Conservation (phyloP, 2,797 vertebrate genomes). For the Falco columbarius region DNA sequence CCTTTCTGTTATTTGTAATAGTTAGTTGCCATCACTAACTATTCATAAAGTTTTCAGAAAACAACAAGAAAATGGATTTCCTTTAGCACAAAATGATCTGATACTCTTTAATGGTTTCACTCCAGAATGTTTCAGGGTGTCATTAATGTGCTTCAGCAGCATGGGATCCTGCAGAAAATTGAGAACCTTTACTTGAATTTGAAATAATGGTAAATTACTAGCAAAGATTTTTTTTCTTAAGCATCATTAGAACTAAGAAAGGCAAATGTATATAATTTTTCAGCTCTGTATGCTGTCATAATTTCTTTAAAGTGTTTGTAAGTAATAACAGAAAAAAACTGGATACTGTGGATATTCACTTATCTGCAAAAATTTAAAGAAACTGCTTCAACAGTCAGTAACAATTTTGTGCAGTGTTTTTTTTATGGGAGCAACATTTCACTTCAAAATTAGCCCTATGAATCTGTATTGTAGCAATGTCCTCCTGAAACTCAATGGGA, state of each 20-base stretch:
- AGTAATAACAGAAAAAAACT: not conserved
- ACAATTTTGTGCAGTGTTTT: not conserved
- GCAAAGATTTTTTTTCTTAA: not conserved
- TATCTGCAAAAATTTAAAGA: not conserved
- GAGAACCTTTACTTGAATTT: not conserved
- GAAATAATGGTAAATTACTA: not conserved
- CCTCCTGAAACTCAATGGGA: conserved; percentile 13
- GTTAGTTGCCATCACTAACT: not conserved
- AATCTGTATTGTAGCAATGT: conserved; percentile 1
- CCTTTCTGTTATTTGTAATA: not conserved
- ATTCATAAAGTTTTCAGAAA: not conserved
- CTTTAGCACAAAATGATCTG: not conserved
- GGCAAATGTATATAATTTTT: not conserved
- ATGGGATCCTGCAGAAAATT: not conserved
- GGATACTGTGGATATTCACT: not conserved
- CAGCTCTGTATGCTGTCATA: not conserved
- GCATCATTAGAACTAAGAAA: not conserved
- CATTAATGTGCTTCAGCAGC: not conserved
- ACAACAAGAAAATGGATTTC: not conserved
- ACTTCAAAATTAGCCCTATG: not conserved
- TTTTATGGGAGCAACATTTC: not conserved
- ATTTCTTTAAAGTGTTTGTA: not conserved
- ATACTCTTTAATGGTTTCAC: not conserved
- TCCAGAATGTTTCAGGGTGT: not conserved
- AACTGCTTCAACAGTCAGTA: not conserved